Evolutionary conservation across 2,797 vertebrate genomes (phyloP).

Genomic region (Sebastes flavidus): DNA sequence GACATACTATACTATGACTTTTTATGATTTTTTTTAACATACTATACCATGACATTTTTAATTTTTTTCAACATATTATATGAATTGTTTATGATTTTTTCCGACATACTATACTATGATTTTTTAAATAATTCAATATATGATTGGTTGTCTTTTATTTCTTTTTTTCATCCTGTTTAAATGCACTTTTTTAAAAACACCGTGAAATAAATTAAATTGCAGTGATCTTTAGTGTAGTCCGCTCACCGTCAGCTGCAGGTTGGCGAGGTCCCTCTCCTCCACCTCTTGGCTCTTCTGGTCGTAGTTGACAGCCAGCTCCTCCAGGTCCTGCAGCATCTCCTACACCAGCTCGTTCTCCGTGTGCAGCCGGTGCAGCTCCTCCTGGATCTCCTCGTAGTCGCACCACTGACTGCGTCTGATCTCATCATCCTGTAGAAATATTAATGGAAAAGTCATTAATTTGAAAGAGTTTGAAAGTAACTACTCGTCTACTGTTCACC

Average conservation of each 20-base stretch:
- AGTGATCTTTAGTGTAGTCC: not conserved
- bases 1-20: too few species aligned
- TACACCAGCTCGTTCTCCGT: conserved; percentile 93
- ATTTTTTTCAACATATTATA: not conserved
- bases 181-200: too few species aligned
- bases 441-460: too few species aligned
- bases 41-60: not conserved
- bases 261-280: conserved; percentile 87
- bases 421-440: too few species aligned
- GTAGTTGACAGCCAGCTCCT: conserved; percentile 96
- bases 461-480: too few species aligned
- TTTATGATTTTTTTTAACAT: too few species aligned
- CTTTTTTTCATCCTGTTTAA: too few species aligned
- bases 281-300: conserved; percentile 98
- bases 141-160: not conserved
- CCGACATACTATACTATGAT: too few species aligned
- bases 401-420: conserved; percentile 49
- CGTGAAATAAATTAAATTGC: too few species aligned
- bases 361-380: conserved; percentile 91
- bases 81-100: too few species aligned
- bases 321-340: conserved; percentile 94
- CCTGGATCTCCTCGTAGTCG: conserved; percentile 92
- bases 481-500: too few species aligned
- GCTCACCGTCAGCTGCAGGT: conserved; percentile 84
- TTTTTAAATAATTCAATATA: not conserved